Conservation (phyloP, 2,888 invertebrate genomes). For the Drosophila kuntzei region DNA sequence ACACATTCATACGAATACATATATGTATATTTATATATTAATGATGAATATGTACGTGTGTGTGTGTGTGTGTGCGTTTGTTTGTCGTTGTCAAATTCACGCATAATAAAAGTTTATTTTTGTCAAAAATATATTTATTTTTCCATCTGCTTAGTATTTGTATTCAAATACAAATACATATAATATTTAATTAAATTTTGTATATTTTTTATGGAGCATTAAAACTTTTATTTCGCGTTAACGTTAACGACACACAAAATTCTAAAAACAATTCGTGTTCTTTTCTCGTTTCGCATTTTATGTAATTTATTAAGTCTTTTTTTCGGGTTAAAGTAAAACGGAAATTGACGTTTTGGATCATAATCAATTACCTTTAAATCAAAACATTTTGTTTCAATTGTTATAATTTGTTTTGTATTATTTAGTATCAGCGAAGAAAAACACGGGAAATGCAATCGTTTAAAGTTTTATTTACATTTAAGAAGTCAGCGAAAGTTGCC, state of each 20-base stretch:
- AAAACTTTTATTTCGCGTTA: slow-evolving; percentile 43
- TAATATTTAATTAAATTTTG: slow-evolving; percentile 43
- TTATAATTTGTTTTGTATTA: slow-evolving; percentile 17
- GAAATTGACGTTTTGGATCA: slow-evolving; percentile 13
- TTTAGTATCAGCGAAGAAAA: slow-evolving; percentile 18
- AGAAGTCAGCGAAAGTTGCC: slow-evolving; percentile 41
- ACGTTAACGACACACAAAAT: slow-evolving; percentile 36
- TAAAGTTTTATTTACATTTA: slow-evolving; percentile 42
- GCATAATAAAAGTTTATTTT: slow-evolving; percentile 79
- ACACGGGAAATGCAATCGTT: slow-evolving; percentile 53
- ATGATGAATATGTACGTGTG: slow-evolving; percentile 28
- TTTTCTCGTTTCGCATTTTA: slow-evolving; percentile 43
- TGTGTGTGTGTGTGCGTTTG: slow-evolving; percentile 26
- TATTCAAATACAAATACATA: slow-evolving; percentile 28
- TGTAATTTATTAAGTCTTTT: slow-evolving; percentile 35
- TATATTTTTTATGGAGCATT: slow-evolving; percentile 33
- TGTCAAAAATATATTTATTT: slow-evolving; percentile 61
- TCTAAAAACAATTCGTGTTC: slow-evolving; percentile 19
- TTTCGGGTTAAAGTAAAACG: slow-evolving; percentile 4
- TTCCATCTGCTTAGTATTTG: slow-evolving; percentile 29
- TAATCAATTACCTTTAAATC: slow-evolving; percentile 36
- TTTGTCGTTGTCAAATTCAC: slow-evolving; percentile 65
- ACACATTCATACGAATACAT: slow-evolving; percentile 35
- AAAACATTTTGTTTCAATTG: slow-evolving; percentile 39
- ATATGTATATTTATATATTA: slow-evolving; percentile 32